Conservation (phyloP, 2,113 vertebrate genomes). For the Chionodraco myersi region DNA sequence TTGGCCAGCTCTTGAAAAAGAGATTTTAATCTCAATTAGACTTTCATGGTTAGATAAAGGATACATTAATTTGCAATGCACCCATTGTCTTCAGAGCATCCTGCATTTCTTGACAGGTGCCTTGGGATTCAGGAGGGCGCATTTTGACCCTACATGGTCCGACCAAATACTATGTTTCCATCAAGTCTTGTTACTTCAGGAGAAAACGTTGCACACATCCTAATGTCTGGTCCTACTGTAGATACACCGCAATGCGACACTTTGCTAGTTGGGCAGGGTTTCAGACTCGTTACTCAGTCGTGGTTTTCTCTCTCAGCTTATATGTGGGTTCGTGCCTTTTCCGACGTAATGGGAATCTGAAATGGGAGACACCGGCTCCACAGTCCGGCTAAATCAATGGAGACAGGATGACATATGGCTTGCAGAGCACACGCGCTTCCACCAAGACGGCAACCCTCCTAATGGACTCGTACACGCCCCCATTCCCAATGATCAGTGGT, state of each 20-base stretch:
- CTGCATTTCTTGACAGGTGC: no score
- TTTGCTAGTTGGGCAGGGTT: fast-evolving
- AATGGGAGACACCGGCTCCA: not conserved
- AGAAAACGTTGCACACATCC: not conserved
- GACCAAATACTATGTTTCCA: no score
- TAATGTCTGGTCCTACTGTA: not conserved
- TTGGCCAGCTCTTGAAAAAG: no score
- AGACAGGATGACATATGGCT: conserved; percentile 44
- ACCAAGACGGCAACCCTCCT: conserved; percentile 24
- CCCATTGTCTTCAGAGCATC: no score
- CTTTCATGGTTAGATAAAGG: no score
- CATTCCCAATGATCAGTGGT: conserved; percentile 1
- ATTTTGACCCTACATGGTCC: no score
- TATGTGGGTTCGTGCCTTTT: not conserved
- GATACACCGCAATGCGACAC: not conserved
- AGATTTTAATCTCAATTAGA: no score
- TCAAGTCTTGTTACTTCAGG: not conserved
- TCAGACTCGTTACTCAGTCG: not conserved
- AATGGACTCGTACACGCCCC: conserved; percentile 29
- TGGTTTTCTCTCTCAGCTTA: not conserved
- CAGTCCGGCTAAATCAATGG: conserved; percentile 25
- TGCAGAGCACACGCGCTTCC: not conserved
- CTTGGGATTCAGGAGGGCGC: no score
- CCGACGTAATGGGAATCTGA: not conserved
- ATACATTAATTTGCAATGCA: no score